Conservation (phyloP, 2,113 vertebrate genomes). For the Mastomys natalensis region DNA sequence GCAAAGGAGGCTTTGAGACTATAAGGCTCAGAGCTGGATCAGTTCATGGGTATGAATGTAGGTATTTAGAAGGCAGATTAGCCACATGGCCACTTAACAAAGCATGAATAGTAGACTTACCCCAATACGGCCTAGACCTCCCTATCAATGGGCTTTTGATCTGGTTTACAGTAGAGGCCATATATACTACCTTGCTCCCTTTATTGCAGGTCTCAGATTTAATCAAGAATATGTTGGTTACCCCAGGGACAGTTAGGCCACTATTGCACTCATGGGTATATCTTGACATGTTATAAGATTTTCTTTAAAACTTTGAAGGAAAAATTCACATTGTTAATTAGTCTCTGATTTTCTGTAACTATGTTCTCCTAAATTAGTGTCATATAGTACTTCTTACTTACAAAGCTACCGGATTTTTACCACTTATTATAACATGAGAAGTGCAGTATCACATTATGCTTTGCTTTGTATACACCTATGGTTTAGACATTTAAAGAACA, state of each 20-base stretch:
- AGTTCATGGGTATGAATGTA: background rate
- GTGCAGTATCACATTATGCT: background rate
- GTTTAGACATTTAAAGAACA: background rate
- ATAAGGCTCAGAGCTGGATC: background rate
- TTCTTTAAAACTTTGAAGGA: background rate
- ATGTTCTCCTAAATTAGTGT: background rate
- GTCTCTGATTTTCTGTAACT: constrained; percentile 75
- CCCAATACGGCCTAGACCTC: background rate
- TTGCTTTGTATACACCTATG: background rate
- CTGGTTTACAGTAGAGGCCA: background rate
- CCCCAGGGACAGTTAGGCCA: background rate
- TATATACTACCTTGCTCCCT: background rate
- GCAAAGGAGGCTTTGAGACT: background rate
- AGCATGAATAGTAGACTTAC: background rate
- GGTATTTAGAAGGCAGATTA: background rate
- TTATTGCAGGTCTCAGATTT: background rate
- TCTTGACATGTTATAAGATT: background rate
- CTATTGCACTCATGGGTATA: background rate
- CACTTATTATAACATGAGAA: background rate
- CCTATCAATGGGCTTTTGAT: background rate
- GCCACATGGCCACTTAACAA: background rate
- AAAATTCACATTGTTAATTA: background rate
- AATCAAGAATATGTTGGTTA: background rate
- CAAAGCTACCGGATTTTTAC: background rate
- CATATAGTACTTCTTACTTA: background rate